Base-by-base conservation (phyloP, 2,888 invertebrate species). In the Rotaria sp. region DNA sequence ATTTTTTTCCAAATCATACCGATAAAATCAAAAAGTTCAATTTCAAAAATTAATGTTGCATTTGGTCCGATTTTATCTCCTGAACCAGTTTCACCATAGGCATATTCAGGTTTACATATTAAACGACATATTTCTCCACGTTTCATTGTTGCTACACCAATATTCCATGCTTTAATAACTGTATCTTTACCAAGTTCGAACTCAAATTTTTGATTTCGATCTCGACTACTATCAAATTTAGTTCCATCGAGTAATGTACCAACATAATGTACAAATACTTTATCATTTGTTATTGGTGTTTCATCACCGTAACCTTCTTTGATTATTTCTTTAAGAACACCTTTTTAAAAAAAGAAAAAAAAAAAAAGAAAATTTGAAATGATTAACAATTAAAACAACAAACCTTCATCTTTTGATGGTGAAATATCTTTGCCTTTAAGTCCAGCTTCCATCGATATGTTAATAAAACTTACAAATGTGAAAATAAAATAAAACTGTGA, bases 191-290 rank as follows among this genome's bases (percentile, higher is more conserved):
- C 96, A 84, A 98, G 92, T 88, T 93, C 93, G 90, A 98, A 98
- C 89, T 94, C 93, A 90, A 99, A 98, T 1, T 95, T 94, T 87
- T 94, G 94, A 88, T 94, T 93, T 87, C 96, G 93, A 88, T 95
- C 94, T 88, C 94, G 93, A 90, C 96, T 96, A 0, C 96, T 96
- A 92, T 98, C 98, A 90, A 98, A 97, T 90, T 95, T 94, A 5
- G 94, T 94, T 67, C 97, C 97, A 92, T 96, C 95, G 4, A 86
- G 75, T 52, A 97, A 92, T 4, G 94, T 95, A 52, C 97, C 97
- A 3, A 94, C 95, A 90, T 98, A 98, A 91, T 98, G 96, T 0
- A 96, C 94, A 10, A 91, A 93, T 0, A 93, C 94, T 89, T 92
- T 94, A 90, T 94, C 94, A 1, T 96, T 96, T 85, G 92, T 90